phyloP scores from a whole-genome alignment of 2,113 vertebrate genomes.

The Verasper variegatus region DNA sequence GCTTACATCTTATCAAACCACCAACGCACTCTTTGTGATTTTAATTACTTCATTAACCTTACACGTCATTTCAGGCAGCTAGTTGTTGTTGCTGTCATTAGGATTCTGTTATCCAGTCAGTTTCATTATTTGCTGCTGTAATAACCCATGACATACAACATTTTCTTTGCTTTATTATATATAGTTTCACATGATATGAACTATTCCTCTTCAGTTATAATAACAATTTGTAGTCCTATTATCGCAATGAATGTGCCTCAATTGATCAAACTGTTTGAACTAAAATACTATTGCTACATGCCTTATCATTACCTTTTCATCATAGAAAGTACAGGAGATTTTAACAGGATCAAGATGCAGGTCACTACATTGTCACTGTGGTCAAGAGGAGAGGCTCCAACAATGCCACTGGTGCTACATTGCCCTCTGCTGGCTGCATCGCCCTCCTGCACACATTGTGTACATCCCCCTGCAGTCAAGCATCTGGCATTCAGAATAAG shows the following conservation, averaged over 20 bases:
- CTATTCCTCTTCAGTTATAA: not conserved
- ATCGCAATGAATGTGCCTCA: too few relatives aligned
- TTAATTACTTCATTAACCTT: conserved; percentile 50
- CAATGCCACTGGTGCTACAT: conserved; percentile 32
- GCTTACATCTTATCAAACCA: conserved; percentile 16
- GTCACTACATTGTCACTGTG: conserved; percentile 22
- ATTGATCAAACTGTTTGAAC: too few relatives aligned
- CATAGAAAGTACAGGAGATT: conserved; percentile 11
- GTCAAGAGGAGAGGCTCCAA: not conserved
- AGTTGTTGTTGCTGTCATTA: conserved; percentile 13
- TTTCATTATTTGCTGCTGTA: not conserved
- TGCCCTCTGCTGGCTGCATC: conserved; percentile 68
- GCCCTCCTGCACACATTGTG: conserved; percentile 5
- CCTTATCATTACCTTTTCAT: not conserved
- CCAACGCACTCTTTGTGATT: not conserved
- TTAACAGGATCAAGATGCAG: conserved; percentile 48
- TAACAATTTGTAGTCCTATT: too few relatives aligned
- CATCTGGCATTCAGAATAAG: conserved; percentile 77
- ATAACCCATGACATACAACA: not conserved
- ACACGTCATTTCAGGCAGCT: conserved; percentile 2
- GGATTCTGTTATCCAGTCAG: conserved; percentile 4
- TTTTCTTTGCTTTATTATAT: not conserved
- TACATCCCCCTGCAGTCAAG: conserved; percentile 42
- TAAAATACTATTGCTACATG: not conserved
- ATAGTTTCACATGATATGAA: not conserved